Conservation (phyloP, 2,113 vertebrate species). For the Psittacus erithacus region DNA sequence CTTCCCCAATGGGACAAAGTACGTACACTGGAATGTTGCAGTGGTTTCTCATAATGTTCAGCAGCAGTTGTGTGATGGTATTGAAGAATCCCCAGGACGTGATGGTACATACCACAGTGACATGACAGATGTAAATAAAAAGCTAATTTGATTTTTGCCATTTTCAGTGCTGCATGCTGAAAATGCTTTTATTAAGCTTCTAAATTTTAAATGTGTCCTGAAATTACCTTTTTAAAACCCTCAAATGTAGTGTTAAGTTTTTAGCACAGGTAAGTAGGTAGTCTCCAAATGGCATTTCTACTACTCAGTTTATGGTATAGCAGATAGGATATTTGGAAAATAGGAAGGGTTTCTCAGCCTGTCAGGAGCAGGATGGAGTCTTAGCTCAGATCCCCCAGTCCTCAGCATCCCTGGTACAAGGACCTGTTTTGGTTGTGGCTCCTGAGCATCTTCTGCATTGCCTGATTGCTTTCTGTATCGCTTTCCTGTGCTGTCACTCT, state of each 20-base stretch:
- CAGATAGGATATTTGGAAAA: neutral
- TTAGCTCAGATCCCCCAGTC: neutral
- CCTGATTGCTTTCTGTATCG: neutral
- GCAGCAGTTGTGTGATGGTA: neutral
- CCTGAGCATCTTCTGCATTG: neutral
- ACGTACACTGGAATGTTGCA: neutral
- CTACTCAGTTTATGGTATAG: neutral
- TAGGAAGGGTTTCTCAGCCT: neutral
- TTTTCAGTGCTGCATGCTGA: neutral
- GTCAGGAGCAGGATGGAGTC: neutral
- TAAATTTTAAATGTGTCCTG: neutral
- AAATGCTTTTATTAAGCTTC: neutral
- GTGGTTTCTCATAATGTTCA: neutral
- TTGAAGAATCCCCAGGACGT: neutral
- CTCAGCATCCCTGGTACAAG: neutral
- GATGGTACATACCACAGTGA: neutral
- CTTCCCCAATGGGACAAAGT: neutral
- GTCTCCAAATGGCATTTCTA: neutral
- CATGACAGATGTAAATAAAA: conserved; percentile 1
- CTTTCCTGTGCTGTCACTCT: neutral
- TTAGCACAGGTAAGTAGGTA: neutral
- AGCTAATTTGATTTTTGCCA: neutral
- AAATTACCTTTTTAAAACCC: neutral
- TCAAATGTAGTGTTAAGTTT: neutral
- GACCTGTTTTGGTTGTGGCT: neutral